phyloP scores from a whole-genome alignment of 2,797 vertebrate species.

The Hypotaenidia philippensis region DNA sequence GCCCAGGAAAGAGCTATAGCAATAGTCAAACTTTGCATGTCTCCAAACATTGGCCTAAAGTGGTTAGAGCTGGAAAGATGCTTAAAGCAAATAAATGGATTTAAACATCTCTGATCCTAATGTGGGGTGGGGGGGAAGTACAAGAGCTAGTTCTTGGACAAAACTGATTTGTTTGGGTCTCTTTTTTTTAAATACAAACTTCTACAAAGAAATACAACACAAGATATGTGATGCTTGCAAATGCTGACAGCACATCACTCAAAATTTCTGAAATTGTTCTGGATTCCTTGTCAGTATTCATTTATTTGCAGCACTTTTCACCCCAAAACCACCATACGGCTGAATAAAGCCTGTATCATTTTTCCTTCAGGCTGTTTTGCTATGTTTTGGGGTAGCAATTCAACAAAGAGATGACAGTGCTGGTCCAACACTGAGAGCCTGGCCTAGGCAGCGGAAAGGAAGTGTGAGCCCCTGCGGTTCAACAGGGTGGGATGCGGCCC shows the following conservation, averaged over 20 bases:
- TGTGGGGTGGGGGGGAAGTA: fast-evolving
- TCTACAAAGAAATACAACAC: neutral
- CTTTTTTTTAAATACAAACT: neutral
- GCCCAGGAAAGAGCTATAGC: neutral
- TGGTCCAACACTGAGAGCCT: neutral
- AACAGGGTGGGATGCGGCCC: neutral
- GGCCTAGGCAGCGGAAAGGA: neutral
- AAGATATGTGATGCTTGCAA: neutral
- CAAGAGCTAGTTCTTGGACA: neutral
- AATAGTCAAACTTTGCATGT: neutral
- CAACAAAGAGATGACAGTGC: neutral
- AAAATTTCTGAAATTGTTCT: neutral
- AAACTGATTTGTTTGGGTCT: neutral
- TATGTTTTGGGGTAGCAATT: neutral
- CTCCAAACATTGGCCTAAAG: neutral
- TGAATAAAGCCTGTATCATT: fast-evolving
- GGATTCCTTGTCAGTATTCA: neutral
- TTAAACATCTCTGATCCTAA: neutral
- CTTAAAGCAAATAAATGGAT: neutral
- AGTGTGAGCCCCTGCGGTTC: neutral
- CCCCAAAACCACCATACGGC: neutral
- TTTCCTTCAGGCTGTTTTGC: neutral
- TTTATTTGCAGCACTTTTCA: neutral
- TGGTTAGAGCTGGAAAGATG: neutral
- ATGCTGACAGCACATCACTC: neutral